Evolutionary conservation across 1,140 invertebrate genomes (phyloP), one percentile per base, ranked within the genome.

Genomic region (Chionoecetes opilio): DNA sequence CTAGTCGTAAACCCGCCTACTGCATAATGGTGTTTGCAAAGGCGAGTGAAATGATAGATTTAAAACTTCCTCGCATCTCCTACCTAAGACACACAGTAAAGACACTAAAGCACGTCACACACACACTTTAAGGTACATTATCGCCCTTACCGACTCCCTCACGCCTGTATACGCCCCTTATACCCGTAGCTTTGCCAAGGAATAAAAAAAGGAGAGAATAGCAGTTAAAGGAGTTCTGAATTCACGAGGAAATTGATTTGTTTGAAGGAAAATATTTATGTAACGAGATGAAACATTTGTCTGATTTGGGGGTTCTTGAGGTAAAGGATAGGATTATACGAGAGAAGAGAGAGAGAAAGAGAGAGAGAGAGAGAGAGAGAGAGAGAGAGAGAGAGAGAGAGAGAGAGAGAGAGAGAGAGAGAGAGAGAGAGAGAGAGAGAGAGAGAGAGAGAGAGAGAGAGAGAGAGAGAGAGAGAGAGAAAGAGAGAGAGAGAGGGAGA

Each of bases 21-120:
- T 84, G 31, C 82, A 84, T 84, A 84, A 84, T 84, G 82, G 6
- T 84, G 82, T 84, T 84, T 84, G 82, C n/a, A 84, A 84, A 84
- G 26, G 82, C 82, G 6, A 26, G 82, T 26, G 31, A 84, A 29
- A 84, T 84, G 82, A 84, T 84, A 84, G 82, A 84, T 84, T 84
- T 84, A 84, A 84, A 26, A 32, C 31, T 32, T 32, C 82, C 31
- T 32, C 82, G 31, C 82, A 32, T 84, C 82, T n/a, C 31, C 82
- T 29, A 26, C 26, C 26, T 84, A 3, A 84, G 82, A 32, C 82
- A 84, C 31, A 5, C 31, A 26, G 31, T 26, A 32, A n/a, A 26
- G 26, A 84, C 31, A 6, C 26, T 32, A 32, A 32, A 6, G 31
- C 31, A 84, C 26, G 8, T 26, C 31, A 84, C 82, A n/a, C 82